phyloP scores from a whole-genome alignment of 2,888 invertebrate species.

The Electrophaes corylata region DNA sequence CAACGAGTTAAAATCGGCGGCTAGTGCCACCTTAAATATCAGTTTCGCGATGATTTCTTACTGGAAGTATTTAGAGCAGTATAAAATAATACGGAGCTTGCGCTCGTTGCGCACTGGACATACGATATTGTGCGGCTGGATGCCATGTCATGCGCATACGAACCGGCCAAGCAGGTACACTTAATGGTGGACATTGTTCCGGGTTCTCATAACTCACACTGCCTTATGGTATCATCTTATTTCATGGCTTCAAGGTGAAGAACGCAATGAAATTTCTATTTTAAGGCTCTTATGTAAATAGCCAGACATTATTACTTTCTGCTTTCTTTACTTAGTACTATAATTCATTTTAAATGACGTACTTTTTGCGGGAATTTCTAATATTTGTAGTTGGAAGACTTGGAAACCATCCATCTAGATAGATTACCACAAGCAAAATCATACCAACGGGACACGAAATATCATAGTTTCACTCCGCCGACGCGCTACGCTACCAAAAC shows the following conservation, averaged over 20 bases:
- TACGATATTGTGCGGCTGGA: constrained; percentile 22
- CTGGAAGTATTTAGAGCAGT: constrained; percentile 10
- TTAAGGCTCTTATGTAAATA: background rate
- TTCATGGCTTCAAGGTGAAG: constrained; percentile 18
- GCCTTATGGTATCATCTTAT: constrained; percentile 23
- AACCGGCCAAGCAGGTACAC: constrained; percentile 33
- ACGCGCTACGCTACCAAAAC: background rate
- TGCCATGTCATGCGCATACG: constrained; percentile 26
- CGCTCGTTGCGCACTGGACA: constrained; percentile 20
- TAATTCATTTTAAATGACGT: background rate
- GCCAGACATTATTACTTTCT: constrained; percentile 3
- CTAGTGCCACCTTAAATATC: background rate
- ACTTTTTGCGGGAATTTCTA: constrained; percentile 1
- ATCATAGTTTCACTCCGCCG: constrained; percentile 9
- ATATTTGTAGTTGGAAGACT: background rate
- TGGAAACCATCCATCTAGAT: constrained; percentile 4
- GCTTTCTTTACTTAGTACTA: background rate
- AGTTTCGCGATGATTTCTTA: background rate
- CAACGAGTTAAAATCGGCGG: too few species aligned
- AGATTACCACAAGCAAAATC: constrained; percentile 3
- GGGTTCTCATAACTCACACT: constrained; percentile 25
- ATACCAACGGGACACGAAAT: background rate
- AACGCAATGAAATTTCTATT: background rate
- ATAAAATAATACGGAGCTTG: constrained; percentile 11
- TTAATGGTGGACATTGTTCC: constrained; percentile 30